A percentile compares a stretch with the other conserved stretches of the same genome.
These are phyloP conservation scores for Heliothis virescens DNA, from an alignment of 1,140 invertebrate species.

Conservation along the genomic window DNA sequence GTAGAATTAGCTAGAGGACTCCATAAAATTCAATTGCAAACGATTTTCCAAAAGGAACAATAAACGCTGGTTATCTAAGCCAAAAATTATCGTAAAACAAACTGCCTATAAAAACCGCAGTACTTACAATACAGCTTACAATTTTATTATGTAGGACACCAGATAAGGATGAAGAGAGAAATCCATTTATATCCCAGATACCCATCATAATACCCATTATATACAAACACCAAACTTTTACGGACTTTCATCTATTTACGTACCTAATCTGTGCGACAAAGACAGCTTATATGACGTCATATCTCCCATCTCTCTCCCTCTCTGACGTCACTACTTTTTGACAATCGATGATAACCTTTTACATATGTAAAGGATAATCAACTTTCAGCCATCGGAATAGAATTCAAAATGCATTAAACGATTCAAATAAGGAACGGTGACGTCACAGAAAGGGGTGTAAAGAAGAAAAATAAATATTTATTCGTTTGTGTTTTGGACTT, in stretches of 20 bases:
- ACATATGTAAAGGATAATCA: background rate
- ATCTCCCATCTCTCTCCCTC: slow-evolving; percentile 48
- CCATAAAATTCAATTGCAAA: too few relatives aligned
- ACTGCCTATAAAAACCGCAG: background rate
- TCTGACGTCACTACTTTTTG: slow-evolving; percentile 55
- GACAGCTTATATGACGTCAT: slow-evolving; percentile 59
- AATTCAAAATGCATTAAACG: slow-evolving; percentile 40
- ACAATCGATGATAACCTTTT: slow-evolving; percentile 50
- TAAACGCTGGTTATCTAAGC: too few relatives aligned
- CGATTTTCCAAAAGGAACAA: too few relatives aligned
- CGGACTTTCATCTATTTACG: slow-evolving; percentile 15
- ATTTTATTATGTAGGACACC: background rate
- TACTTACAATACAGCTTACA: background rate
- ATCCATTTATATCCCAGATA: slow-evolving; percentile 2
- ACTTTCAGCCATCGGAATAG: slow-evolving; percentile 5
- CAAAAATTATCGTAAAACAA: too few relatives aligned
- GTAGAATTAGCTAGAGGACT: too few relatives aligned
- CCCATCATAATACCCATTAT: slow-evolving; percentile 30
- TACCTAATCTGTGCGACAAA: slow-evolving; percentile 42
- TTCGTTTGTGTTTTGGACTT: background rate
- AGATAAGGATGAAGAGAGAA: background rate
- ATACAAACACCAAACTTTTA: slow-evolving; percentile 18
- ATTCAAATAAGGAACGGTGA: slow-evolving; percentile 34
- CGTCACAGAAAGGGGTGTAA: slow-evolving; percentile 49
- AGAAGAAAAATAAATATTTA: slow-evolving; percentile 43